These are phyloP conservation scores for Branchinecta lynchi DNA, from an alignment of 1,140 invertebrate species.

Conservation along the genomic window DNA sequence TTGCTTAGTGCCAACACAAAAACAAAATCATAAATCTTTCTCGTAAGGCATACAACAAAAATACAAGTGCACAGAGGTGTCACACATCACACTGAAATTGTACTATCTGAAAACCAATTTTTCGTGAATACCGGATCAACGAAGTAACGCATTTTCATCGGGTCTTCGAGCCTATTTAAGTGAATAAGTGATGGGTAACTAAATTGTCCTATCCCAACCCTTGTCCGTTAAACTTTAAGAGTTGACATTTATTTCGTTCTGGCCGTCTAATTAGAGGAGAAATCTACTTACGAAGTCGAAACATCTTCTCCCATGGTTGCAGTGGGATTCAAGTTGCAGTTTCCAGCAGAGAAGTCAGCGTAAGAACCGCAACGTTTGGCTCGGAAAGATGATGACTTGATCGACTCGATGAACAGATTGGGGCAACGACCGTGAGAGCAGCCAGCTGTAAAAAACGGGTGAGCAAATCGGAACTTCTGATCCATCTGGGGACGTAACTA, in stretches of 20 bases:
- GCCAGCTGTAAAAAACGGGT: constrained; percentile 2
- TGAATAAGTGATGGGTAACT: neutral
- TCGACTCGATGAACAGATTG: constrained; percentile 54
- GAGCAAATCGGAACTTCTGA: neutral
- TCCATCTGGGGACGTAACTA: neutral
- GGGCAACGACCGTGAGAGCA: constrained; percentile 52
- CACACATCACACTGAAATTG: too few species aligned
- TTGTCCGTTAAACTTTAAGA: neutral
- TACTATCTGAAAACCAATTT: too few species aligned
- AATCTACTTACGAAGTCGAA: constrained; percentile 11
- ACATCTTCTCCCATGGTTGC: constrained; percentile 15
- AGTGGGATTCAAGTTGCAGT: constrained; percentile 12
- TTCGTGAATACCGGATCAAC: too few species aligned
- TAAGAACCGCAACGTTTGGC: constrained; percentile 41
- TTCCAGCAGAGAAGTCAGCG: constrained; percentile 11
- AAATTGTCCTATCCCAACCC: neutral
- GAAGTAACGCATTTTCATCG: neutral
- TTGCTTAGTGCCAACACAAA: too few species aligned
- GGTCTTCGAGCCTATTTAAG: too few species aligned
- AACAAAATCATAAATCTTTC: too few species aligned
- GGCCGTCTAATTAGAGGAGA: neutral
- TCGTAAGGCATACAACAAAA: too few species aligned
- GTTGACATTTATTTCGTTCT: neutral
- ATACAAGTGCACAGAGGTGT: too few species aligned
- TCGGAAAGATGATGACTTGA: constrained; percentile 51